Evolutionary conservation across 2,113 vertebrate genomes (phyloP).

Genomic region (Bos javanicus): DNA sequence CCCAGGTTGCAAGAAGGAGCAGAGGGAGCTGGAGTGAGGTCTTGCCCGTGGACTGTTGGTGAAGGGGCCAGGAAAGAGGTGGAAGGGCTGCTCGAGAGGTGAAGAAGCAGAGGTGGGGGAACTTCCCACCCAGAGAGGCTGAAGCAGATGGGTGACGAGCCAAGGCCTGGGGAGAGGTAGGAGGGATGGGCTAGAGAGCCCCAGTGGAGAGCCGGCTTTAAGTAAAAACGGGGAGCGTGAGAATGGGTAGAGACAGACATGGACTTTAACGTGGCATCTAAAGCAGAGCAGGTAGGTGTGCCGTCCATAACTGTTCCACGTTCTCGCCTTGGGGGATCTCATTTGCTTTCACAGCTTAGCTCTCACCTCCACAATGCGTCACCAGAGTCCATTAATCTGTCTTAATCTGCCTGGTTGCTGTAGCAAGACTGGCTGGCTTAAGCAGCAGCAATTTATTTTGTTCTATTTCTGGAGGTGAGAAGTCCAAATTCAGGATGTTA

Average conservation of each 20-base stretch:
- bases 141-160: background rate
- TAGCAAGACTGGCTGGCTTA: background rate
- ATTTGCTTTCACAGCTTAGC: background rate
- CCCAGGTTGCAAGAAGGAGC: background rate
- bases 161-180: background rate
- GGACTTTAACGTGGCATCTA: background rate
- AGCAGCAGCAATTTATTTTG: background rate
- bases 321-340: background rate
- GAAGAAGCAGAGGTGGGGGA: background rate
- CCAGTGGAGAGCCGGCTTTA: background rate
- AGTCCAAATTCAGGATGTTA: background rate
- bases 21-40: background rate
- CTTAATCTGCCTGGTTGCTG: background rate
- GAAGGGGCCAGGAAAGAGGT: background rate
- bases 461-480: background rate
- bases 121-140: background rate
- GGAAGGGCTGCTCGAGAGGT: background rate
- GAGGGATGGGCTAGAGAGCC: background rate
- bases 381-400: background rate
- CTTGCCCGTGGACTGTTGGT: background rate
- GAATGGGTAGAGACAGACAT: background rate
- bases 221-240: background rate
- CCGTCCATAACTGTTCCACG: rapidly evolving
- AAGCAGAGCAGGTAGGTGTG: background rate
- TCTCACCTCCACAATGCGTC: background rate